Base-by-base conservation (phyloP, 92 coral and sea anemone genomes). In the Porites evermanni region DNA sequence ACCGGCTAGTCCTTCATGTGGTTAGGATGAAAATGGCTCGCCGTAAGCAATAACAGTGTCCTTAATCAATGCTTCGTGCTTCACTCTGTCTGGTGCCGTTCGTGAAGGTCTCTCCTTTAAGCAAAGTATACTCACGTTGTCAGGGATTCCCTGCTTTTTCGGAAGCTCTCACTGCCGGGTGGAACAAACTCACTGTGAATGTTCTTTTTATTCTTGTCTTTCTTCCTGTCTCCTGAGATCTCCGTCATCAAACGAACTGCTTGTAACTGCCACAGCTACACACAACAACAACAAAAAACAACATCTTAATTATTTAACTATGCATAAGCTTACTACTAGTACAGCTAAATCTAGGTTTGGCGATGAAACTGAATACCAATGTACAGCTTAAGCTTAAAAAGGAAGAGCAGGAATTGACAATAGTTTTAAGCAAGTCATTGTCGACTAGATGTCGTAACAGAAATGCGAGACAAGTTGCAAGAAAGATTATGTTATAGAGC, bases 151-250 rank as follows among this genome's bases (percentile, higher is more conserved):
- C 99, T 84, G 93, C 90, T 95, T 82, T 97, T 97, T 53, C 99
- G 77, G 80, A 93, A 95, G 79, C 99, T 97, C 91, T 97, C 99
- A 18, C 89, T 94, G 56, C 99, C 99, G 0, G 99, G 99, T 12
- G 96, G 95, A 52, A 86, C 88, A 67, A 91, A 92, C 60, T 92
- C 97, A 53, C 90, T 67, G 53, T 93, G 95, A 19, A 91, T 74
- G 61, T 88, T 92, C 78, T 97, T 97, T 87, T 97, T 97, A 68
- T 89, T 95, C 70, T 97, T 97, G 84, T 97, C 98, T 72, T 97
- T 94, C 82, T 95, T 95, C 68, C 89, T 92, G 44, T 87, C 93
- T 4, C 89, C 83, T 5, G 97, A 90, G 83, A 94, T 79, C 51
- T 97, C 98, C 20, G 93, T 83, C 85, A 95, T 71, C 89, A 95